These are phyloP conservation scores for Protobothrops mucrosquamatus DNA, from an alignment of 2,113 vertebrate genomes.

Conservation along the genomic window DNA sequence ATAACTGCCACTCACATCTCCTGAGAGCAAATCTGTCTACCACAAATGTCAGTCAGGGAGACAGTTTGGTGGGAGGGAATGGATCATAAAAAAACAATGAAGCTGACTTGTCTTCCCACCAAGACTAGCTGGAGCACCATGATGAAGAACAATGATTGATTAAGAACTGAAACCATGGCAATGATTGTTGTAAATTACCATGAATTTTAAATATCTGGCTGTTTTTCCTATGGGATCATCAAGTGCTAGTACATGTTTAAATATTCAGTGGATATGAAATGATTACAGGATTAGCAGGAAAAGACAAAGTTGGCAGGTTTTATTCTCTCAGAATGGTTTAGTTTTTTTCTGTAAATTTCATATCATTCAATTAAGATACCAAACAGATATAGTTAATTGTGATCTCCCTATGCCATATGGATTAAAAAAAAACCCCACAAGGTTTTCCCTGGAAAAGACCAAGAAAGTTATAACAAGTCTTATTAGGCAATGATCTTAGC, in stretches of 20 bases:
- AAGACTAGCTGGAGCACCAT: not conserved
- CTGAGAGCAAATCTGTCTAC: constrained; percentile 58
- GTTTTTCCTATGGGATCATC: not conserved
- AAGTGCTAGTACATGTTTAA: not conserved
- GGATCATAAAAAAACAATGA: constrained; percentile 48
- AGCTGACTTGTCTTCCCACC: constrained; percentile 11
- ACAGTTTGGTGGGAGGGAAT: constrained; percentile 63
- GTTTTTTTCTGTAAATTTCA: not conserved
- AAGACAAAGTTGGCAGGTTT: not conserved
- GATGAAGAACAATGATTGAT: constrained; percentile 38
- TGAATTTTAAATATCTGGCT: not conserved
- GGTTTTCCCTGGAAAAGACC: not conserved
- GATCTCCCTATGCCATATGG: not conserved
- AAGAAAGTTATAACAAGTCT: not conserved
- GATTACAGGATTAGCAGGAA: not conserved
- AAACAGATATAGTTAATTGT: not conserved
- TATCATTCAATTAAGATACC: not conserved
- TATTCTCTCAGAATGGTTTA: not conserved
- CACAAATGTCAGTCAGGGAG: constrained; percentile 63
- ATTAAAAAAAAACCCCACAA: not conserved
- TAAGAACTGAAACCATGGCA: constrained; percentile 8
- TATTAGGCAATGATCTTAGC: not conserved
- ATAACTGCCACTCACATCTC: constrained; percentile 67
- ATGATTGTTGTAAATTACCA: constrained; percentile 3
- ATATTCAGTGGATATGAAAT: not conserved